Evolutionary conservation across 1,140 invertebrate species (phyloP).

Genomic region (Zaprionus ghesquierei): DNA sequence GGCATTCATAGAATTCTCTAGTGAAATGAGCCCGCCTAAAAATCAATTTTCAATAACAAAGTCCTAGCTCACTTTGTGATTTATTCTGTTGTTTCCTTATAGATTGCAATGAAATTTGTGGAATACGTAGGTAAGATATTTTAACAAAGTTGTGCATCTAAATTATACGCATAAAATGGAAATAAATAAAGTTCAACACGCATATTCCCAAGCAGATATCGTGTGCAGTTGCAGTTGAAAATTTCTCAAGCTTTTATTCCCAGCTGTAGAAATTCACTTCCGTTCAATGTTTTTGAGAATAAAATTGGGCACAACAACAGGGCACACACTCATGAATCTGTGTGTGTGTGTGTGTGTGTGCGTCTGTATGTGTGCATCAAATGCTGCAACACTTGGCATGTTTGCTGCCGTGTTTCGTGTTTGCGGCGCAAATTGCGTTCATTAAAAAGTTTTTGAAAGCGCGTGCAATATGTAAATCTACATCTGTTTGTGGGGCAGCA

Average conservation of each 20-base stretch:
- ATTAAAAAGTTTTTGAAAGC: conserved; percentile 41
- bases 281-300: neutral
- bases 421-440: conserved; percentile 38
- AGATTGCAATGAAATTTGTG: too few species aligned
- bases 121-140: too few species aligned
- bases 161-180: too few species aligned
- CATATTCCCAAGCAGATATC: too few species aligned
- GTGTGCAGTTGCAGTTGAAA: neutral
- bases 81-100: too few species aligned
- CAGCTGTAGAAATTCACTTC: neutral
- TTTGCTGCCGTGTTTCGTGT: conserved; percentile 13
- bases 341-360: neutral
- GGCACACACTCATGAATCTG: neutral
- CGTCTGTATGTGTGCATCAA: conserved; percentile 2
- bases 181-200: too few species aligned
- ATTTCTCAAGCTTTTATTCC: too few species aligned
- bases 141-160: too few species aligned
- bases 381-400: conserved; percentile 24
- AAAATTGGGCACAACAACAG: neutral
- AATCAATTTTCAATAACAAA: too few species aligned
- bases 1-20: too few species aligned
- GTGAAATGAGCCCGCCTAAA: too few species aligned
- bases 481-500: conserved; percentile 9
- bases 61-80: too few species aligned
- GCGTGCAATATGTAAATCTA: conserved; percentile 44